Evolutionary conservation across 2,888 invertebrate species (phyloP).

Genomic region (Drosophila infuscata): DNA sequence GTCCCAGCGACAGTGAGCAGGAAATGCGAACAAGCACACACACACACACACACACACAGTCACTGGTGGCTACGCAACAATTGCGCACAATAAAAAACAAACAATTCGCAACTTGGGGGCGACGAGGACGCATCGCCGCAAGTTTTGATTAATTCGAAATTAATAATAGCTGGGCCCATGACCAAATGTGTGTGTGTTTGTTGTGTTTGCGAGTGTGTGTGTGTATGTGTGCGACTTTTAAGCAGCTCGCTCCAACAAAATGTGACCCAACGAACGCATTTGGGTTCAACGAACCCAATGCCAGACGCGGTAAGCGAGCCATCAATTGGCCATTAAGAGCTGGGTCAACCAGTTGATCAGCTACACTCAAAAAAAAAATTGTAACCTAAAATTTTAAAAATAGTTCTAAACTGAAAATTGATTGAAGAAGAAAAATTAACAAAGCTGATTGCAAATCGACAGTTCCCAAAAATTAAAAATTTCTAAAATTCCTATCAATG

Average conservation of each 20-base stretch:
- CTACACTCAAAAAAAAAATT: background rate
- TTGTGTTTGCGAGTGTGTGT: background rate
- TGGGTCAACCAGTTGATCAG: background rate
- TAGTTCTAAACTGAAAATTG: background rate
- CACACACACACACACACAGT: background rate
- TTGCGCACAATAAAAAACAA: constrained; percentile 17
- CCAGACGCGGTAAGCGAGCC: constrained; percentile 22
- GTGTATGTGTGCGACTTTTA: constrained; percentile 19
- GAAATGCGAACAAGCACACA: constrained; percentile 20
- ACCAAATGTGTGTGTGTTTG: constrained; percentile 43
- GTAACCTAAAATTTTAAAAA: background rate
- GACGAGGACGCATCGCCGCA: constrained; percentile 38
- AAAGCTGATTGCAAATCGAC: too few relatives aligned
- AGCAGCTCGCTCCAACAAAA: constrained; percentile 26
- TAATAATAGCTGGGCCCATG: constrained; percentile 67
- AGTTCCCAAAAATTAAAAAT: too few relatives aligned
- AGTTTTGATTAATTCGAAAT: constrained; percentile 74
- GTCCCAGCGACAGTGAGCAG: constrained; percentile 41
- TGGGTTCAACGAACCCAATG: constrained; percentile 58
- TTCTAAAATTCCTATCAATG: background rate
- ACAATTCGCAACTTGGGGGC: constrained; percentile 31
- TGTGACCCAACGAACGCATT: constrained; percentile 16
- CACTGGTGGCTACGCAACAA: constrained; percentile 10
- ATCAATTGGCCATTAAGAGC: constrained; percentile 66
- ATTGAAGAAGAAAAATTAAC: too few relatives aligned